Evolutionary conservation across 2,113 vertebrate genomes (phyloP), one percentile per base, ranked within the genome.

Genomic region (Cygnus atratus): DNA sequence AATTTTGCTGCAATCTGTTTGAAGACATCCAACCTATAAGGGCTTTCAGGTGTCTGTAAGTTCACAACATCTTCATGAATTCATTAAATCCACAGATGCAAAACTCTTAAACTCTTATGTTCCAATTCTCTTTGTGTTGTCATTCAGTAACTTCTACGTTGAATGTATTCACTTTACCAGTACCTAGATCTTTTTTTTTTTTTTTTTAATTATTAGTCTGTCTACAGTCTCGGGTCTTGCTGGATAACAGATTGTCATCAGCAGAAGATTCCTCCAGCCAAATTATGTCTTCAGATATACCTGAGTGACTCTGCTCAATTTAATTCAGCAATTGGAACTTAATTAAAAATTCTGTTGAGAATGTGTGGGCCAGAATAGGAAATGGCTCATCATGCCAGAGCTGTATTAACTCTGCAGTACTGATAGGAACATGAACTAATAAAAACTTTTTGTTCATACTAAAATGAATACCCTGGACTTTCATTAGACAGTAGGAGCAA

Each of bases 261-360:
- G 72, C 52, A 86, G 39, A 72, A 84, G n/a, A 92, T 78, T 78
- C 33, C 57, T 81, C 61, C 80, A 95, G 83, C 35, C 43, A 90
- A 87, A 94, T 92, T 68, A 84, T 37, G 19, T 88, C 76, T 92
- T 90, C 80, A 92, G 54, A 70, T 68, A 72, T 65, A 94, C 76
- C 83, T 78, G 66, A 95, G 48, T 54, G 76, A 70, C 43, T 84
- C 52, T 78, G 31, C 54, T 92, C 65, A 84, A 88, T 92, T 90
- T 84, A 93, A 39, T 24, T 81, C 48, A 87, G 79, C 72, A 81
- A 68, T 1, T 68, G 82, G 73, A 90, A 84, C 70, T 90, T 90
- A 86, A 94, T 96, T 94, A 90, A 84, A 73, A 92, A 75, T 68
- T 92, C 61, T 65, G 26, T 67, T 92, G 65, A 54, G 80, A 94